Evolutionary conservation across 2,797 vertebrate species (phyloP).

Genomic region (Epinephelus coioides): DNA sequence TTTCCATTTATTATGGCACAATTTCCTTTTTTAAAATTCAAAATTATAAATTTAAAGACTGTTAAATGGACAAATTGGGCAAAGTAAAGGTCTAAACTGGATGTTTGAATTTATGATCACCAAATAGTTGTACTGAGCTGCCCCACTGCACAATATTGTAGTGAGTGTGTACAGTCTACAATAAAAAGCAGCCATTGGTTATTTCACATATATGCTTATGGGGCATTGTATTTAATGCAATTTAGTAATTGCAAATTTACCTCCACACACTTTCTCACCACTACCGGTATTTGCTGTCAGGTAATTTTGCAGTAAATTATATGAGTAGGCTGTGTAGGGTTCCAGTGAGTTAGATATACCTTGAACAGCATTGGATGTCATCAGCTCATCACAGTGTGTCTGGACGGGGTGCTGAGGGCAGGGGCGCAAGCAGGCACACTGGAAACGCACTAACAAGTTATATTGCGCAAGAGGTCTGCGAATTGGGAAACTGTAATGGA

Average conservation of each 20-base stretch:
- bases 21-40: too few species aligned
- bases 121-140: neutral
- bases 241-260: too few species aligned
- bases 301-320: neutral
- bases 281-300: neutral
- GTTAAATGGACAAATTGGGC: neutral
- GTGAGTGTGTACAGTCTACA: neutral
- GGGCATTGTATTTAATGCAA: neutral
- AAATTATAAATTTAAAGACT: neutral
- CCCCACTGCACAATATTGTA: neutral
- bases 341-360: conserved; percentile 12
- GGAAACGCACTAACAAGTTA: conserved; percentile 39
- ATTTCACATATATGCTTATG: neutral
- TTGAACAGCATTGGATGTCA: conserved; percentile 39
- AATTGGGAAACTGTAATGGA: conserved; percentile 29
- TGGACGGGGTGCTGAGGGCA: conserved; percentile 23
- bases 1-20: too few species aligned
- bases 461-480: conserved; percentile 39
- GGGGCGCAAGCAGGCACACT: conserved; percentile 19
- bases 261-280: neutral
- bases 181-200: neutral
- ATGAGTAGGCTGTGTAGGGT: neutral
- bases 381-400: conserved; percentile 13
- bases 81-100: neutral
- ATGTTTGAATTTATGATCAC: neutral